Conservation (phyloP, 2,888 invertebrate genomes). For the Nebria brevicollis region DNA sequence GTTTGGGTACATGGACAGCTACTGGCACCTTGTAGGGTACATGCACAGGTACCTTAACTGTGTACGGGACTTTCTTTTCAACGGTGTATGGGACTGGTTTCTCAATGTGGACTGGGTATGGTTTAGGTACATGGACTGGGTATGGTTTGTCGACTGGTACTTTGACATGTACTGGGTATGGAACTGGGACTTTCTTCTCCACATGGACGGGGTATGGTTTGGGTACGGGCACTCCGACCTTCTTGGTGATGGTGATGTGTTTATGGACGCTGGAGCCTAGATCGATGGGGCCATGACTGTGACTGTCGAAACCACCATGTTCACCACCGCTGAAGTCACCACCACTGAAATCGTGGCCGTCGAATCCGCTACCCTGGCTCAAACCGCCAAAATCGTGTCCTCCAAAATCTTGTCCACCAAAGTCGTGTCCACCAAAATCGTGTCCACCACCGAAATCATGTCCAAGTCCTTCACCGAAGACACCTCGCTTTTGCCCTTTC, state of each 20-base stretch:
- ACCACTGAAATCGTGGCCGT: constrained; percentile 3
- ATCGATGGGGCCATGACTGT: constrained; percentile 46
- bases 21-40: constrained; percentile 53
- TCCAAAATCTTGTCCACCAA: constrained; percentile 25
- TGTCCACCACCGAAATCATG: constrained; percentile 60
- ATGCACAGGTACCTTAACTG: constrained; percentile 56
- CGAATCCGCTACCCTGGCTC: constrained; percentile 11
- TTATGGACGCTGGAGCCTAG: constrained; percentile 51
- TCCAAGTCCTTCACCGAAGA: constrained; percentile 59
- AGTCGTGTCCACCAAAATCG: constrained; percentile 46
- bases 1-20: constrained; percentile 53
- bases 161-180: constrained; percentile 48
- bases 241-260: constrained; percentile 58
- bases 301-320: constrained; percentile 3
- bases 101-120: constrained; percentile 49
- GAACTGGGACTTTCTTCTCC: constrained; percentile 52
- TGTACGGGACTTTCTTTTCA: constrained; percentile 47
- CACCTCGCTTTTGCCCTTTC: constrained; percentile 63
- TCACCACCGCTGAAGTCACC: not conserved
- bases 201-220: constrained; percentile 61
- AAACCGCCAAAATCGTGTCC: not conserved
- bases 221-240: constrained; percentile 61
- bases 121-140: constrained; percentile 56
- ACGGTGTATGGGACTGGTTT: constrained; percentile 51
- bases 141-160: constrained; percentile 57